These are phyloP conservation scores for Myodes glareolus DNA, from an alignment of 2,113 vertebrate genomes.

Conservation along the genomic window DNA sequence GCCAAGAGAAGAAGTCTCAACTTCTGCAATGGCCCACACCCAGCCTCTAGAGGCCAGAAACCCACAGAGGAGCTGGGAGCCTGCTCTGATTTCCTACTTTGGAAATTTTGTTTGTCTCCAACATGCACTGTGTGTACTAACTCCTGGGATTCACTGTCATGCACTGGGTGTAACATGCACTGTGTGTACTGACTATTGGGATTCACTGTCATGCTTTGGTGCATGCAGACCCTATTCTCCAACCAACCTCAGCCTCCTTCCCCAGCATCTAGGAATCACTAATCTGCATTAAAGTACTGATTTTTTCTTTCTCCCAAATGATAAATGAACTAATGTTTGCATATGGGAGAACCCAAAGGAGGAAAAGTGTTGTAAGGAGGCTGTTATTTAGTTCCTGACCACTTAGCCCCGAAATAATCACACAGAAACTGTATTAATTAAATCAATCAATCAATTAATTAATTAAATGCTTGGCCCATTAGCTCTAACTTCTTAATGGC, in stretches of 20 bases:
- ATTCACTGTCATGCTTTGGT: background rate
- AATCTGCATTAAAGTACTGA: background rate
- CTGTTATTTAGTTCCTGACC: no score
- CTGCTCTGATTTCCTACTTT: background rate
- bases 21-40: background rate
- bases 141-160: no score
- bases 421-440: no score
- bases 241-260: background rate
- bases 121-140: no score
- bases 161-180: background rate
- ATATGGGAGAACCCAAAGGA: background rate
- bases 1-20: background rate
- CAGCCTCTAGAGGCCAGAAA: background rate
- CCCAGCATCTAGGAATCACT: background rate
- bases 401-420: no score
- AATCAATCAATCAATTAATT: no score
- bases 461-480: no score
- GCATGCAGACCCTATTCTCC: fast-evolving
- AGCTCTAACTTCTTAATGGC: no score
- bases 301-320: background rate
- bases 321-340: background rate
- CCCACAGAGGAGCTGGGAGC: background rate
- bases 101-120: background rate
- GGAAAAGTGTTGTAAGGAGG: background rate
- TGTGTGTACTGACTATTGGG: background rate